phyloP scores from a whole-genome alignment of 1,140 invertebrate genomes.

The Rhopalosiphum maidis region DNA sequence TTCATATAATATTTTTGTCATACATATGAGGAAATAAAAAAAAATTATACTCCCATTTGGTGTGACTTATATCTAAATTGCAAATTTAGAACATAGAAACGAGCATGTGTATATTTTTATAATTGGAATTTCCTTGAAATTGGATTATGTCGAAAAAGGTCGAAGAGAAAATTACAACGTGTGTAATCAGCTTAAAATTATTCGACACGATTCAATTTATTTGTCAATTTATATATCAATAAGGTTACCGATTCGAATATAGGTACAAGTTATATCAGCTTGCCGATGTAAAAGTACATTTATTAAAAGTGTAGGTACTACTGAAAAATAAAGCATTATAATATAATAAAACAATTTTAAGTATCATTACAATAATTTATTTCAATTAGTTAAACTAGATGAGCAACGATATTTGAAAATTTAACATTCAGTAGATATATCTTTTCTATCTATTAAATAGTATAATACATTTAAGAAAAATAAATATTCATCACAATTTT shows the following conservation, averaged over 20 bases:
- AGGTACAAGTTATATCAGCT: not conserved
- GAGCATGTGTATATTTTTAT: constrained; percentile 14
- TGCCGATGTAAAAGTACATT: not conserved
- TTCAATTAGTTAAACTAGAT: no score
- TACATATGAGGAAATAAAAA: not conserved
- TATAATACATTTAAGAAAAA: not conserved
- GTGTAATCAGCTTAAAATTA: constrained; percentile 40
- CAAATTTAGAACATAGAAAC: constrained; percentile 5
- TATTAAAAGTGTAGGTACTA: not conserved
- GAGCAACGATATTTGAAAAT: not conserved
- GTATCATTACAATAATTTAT: not conserved
- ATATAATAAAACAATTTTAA: not conserved
- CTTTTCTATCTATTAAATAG: not conserved
- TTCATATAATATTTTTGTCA: not conserved
- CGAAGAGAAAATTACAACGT: constrained; percentile 30
- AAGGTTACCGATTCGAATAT: constrained; percentile 32
- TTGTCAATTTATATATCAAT: constrained; percentile 47
- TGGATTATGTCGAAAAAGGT: constrained; percentile 1
- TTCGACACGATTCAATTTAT: constrained; percentile 45
- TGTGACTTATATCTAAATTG: constrained; percentile 2
- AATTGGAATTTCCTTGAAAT: not conserved
- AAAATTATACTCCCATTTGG: not conserved
- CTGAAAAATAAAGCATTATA: not conserved
- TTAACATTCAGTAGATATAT: not conserved
- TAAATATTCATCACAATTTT: not conserved